These are phyloP conservation scores for Drosophila asahinai DNA, from an alignment of 1,140 invertebrate species.

Conservation along the genomic window DNA sequence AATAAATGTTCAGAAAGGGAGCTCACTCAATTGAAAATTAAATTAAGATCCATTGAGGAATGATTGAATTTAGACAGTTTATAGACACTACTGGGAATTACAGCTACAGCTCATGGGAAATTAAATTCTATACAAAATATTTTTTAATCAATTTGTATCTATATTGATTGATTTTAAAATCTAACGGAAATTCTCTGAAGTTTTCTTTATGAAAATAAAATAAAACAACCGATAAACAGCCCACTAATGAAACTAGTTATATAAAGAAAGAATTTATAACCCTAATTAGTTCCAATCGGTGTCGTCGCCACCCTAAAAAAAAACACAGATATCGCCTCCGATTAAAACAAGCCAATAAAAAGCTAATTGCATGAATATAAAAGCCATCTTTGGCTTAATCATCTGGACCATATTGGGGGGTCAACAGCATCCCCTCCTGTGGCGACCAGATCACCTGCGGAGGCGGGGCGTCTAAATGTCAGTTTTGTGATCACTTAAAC, in stretches of 20 bases:
- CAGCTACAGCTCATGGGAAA: too few species aligned
- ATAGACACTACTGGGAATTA: too few species aligned
- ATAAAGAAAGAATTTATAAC: slow-evolving; percentile 6
- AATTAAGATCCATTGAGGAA: neutral
- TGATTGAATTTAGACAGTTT: too few species aligned
- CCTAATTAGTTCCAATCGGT: slow-evolving; percentile 24
- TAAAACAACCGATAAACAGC: neutral
- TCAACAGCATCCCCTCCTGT: slow-evolving; percentile 13
- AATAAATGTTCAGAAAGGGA: neutral
- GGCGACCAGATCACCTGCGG: slow-evolving; percentile 13
- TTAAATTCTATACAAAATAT: too few species aligned
- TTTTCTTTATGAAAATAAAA: neutral
- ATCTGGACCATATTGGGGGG: slow-evolving; percentile 46
- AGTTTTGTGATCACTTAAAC: slow-evolving; percentile 74
- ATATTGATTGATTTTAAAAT: neutral
- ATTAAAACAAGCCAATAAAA: slow-evolving; percentile 53
- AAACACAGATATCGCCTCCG: neutral
- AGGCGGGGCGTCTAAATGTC: slow-evolving; percentile 63
- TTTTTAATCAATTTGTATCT: too few species aligned
- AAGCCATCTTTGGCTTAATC: slow-evolving; percentile 56
- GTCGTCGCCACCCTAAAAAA: slow-evolving; percentile 7
- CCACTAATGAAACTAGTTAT: slow-evolving; percentile 5
- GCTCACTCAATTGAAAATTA: neutral
- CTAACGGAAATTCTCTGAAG: neutral
- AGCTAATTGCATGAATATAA: slow-evolving; percentile 69